Base-by-base conservation (phyloP, 2,113 vertebrate species). In the Ceratotherium simum region DNA sequence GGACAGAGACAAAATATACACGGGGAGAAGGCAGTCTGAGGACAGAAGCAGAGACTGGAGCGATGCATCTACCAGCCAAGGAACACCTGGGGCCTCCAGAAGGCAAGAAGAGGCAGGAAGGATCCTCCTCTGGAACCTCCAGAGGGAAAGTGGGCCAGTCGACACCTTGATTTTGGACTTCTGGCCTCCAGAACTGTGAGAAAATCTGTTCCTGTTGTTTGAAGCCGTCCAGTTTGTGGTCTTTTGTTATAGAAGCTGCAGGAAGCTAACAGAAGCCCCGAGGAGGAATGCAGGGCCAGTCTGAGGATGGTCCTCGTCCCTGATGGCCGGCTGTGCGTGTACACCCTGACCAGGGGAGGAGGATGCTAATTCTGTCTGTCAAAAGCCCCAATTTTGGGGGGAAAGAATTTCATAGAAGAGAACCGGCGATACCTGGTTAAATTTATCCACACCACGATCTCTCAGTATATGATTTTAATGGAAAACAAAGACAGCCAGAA, bases 381-480 rank as follows among this genome's bases (percentile, higher is more conserved):
- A 7, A 6, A 33, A 51, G 31, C 33, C 39, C 36, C 11, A 17
- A 62, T 16, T 17, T 39, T 23, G 7, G 56, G 7, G 56, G 21
- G 58, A 36, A 29, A 4, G 31, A 11, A 7, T 6, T 48, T 6
- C 48, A 27, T 1, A 8, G 8, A 64, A 42, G 16, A 58, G 70
- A 6, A 31, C 51, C 25, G 20, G 36, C 1, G 36, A 42, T 9
- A 11, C 23, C 73, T 13, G 51, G 36, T 25, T 6, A 4, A 31
- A 12, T 1, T 0, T 0, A 8, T 11, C 64, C 62, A n/a, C 36
- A 8, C 51, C 0, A 0, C 4, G 13, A 3, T 16, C 48, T 6
- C 79, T 42, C 11, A 0, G 23, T 11, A 3, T 0, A 7, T 0
- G 31, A 16, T 29, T 16, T 18, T 2, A 79, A 5, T 21, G 54